Evolutionary conservation across 2,888 invertebrate species (phyloP), one percentile per base, ranked within the genome.

Genomic region (Silvanus unidentatus): DNA sequence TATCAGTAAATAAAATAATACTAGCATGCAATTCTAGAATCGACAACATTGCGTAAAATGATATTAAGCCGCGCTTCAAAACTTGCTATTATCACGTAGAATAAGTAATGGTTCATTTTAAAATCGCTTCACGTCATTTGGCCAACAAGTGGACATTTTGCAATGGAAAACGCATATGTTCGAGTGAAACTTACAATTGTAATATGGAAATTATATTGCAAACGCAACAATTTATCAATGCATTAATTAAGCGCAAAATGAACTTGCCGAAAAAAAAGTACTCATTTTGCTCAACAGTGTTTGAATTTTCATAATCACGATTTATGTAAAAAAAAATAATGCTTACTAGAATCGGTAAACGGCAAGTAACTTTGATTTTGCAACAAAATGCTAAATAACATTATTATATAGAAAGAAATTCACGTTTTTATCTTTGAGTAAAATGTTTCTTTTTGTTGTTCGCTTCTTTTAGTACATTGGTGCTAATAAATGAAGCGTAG

Each of bases 1-100:
- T 22, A 34, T 11, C 13, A 30, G 30, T 16, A 29, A 16, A 41
- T 42, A 42, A 42, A 45, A 16, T 38, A 36, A 45, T 45, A 45
- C 35, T 12, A 35, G 45, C 35, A 37, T 32, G 41, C 41, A 41
- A 40, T 40, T 40, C 27, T 38, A 38, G 11, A 37, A 36, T n/a
- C 40, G 28, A 28, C 28, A 13, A 38, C 39, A 30, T 43, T 43
- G 38, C 41, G 37, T 37, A 37, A 37, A 37, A 12, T 37, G 37
- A 37, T 37, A 37, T 37, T 4, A 11, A 11, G 37, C 14, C 15
- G n/a, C n/a, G 37, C 37, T 12, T 37, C 37, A 37, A 32, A 37
- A 37, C 37, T 37, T 9, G 32, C 5, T 32, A 5, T 11, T 32
- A 32, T 32, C 32, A 32, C 32, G 32, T 32, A 32, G 32, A 12